Conservation (phyloP, 2,797 vertebrate species). For the Xiphophorus birchmanni region DNA sequence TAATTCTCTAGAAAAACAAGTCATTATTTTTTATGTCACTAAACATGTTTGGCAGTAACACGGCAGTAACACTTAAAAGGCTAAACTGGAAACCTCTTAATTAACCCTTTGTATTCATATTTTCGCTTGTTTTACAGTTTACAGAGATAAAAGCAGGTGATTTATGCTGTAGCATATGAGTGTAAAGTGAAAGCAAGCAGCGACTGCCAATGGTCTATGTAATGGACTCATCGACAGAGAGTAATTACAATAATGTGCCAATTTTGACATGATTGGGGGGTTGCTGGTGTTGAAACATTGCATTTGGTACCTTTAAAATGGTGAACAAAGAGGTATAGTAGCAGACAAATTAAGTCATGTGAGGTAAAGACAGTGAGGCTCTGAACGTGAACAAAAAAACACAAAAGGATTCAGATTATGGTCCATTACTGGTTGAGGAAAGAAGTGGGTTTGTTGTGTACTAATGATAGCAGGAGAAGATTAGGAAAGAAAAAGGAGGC, state of each 20-base stretch:
- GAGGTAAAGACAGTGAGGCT: conserved; percentile 30
- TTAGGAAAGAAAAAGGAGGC: conserved; percentile 61
- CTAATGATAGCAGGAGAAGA: conserved; percentile 62
- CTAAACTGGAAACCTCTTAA: conserved; percentile 8
- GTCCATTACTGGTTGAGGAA: conserved; percentile 24
- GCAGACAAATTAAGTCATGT: conserved; percentile 20
- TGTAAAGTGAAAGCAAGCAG: conserved; percentile 19
- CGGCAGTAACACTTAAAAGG: not conserved
- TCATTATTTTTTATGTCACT: not conserved
- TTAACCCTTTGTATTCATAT: conserved; percentile 11
- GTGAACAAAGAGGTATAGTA: conserved; percentile 35
- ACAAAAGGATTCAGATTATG: conserved; percentile 53
- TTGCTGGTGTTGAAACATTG: conserved; percentile 43
- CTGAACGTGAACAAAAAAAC: conserved; percentile 42
- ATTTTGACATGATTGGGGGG: conserved; percentile 39
- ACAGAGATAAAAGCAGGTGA: conserved; percentile 26
- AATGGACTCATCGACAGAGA: conserved; percentile 49
- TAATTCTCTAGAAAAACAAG: conserved; percentile 12
- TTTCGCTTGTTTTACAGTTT: conserved; percentile 19
- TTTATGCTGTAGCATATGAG: conserved; percentile 14
- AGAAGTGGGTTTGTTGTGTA: conserved; percentile 55
- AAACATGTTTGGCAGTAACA: no score
- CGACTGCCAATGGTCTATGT: conserved; percentile 37
- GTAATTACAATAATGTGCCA: conserved; percentile 55
- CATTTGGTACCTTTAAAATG: conserved; percentile 44